Base-by-base conservation (phyloP, 2,888 invertebrate species). In the Caenorhabditis macrosperma region DNA sequence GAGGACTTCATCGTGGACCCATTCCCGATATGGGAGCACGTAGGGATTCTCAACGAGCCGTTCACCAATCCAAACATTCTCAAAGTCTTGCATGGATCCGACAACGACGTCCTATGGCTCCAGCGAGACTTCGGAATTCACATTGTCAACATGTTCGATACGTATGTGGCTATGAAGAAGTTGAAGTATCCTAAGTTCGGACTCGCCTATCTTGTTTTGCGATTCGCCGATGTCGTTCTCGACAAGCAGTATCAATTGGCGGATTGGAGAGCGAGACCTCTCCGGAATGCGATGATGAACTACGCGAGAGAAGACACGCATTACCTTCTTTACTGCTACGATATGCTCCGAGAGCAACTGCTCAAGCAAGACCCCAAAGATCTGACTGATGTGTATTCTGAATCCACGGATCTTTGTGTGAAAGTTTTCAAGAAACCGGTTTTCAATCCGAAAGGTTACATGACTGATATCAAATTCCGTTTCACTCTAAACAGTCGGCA, bases 271-370 rank as follows among this genome's bases (percentile, higher is more conserved):
- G 82, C 68, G 52, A 93, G 95, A 48, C 98, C 98, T 0, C 91
- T 98, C 50, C 95, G 96, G 0, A 93, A 93, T 4, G 94, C 95
- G 89, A 92, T 97, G 86, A 91, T 95, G 10, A 89, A 91, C 44
- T 99, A 99, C 91, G 98, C 98, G 0, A 93, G 97, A 17, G 94
- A 94, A 90, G 98, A 99, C 91, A 98, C 98, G 0, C 98, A 97
- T 92, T 97, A 95, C 91, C 92, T 99, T 77, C 93, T 97, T 4
- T 95, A 95, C 91, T 94, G 97, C 82, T 96, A 95, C 92, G 94
- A 95, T 57, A 66, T 55, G 30, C 79, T 88, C n/a, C 57, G 86
- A 28, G 83, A 94, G 84, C 94, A 95, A 69, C 92, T 98, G 44
- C 90, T 95, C 2, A 92, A 93, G 3, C 92, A 92, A 78, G 91